Conservation (phyloP, 2,888 invertebrate species). For the Chironomus tentans region DNA sequence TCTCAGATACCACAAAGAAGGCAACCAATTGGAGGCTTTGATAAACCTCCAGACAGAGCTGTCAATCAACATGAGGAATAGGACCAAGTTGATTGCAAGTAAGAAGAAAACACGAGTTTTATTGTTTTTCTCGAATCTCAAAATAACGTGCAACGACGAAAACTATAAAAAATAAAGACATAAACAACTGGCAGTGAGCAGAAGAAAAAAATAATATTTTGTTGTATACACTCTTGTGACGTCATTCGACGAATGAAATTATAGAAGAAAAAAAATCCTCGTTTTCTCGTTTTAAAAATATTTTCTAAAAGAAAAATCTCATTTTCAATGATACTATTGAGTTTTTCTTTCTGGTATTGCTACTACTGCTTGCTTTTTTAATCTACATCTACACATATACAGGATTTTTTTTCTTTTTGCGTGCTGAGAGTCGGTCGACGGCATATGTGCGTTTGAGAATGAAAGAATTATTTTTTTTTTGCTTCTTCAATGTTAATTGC, state of each 20-base stretch:
- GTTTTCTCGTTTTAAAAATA: conserved; percentile 1
- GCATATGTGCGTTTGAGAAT: background rate
- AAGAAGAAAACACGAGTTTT: background rate
- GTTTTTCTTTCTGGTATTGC: background rate
- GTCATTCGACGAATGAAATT: background rate
- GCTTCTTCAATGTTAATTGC: conserved; percentile 13
- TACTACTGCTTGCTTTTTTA: background rate
- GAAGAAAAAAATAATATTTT: background rate
- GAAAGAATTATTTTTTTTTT: background rate
- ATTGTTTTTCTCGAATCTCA: background rate
- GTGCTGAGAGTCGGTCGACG: background rate
- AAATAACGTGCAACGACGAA: background rate
- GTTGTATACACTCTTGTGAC: background rate
- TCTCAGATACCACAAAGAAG: too few relatives aligned
- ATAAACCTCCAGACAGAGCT: too few relatives aligned
- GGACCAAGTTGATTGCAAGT: too few relatives aligned
- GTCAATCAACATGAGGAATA: too few relatives aligned
- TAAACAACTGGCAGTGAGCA: background rate
- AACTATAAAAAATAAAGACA: conserved; percentile 8
- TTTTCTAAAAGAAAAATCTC: background rate
- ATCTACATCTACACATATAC: background rate
- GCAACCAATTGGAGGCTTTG: too few relatives aligned
- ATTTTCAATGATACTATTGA: conserved; percentile 2
- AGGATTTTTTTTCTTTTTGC: too few relatives aligned
- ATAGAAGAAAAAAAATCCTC: background rate